phyloP scores from a whole-genome alignment of 92 coral and sea anemone genomes.

The Muricea muricata region DNA sequence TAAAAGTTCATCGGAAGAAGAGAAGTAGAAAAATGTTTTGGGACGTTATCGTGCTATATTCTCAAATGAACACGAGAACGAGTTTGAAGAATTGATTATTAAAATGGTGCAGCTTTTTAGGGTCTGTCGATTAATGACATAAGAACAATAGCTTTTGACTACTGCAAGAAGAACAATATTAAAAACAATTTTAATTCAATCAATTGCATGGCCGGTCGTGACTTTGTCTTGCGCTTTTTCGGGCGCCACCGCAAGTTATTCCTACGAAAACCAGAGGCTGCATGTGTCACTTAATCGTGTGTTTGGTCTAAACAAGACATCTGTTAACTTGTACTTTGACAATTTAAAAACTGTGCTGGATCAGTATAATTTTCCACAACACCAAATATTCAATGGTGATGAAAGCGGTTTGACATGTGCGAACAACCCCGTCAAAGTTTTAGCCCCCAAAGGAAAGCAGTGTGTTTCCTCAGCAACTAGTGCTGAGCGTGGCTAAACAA shows the following conservation, averaged over 20 bases:
- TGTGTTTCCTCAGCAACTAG: not conserved
- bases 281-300: not conserved
- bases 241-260: not conserved
- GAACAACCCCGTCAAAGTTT: too few species aligned
- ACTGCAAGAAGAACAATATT: not conserved
- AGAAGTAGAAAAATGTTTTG: not conserved
- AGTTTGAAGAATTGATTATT: not conserved
- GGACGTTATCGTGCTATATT: not conserved
- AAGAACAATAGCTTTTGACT: not conserved
- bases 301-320: not conserved
- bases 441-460: too few species aligned
- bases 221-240: conserved; percentile 4
- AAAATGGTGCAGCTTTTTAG: not conserved
- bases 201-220: conserved; percentile 12
- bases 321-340: not conserved
- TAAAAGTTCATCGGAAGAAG: not conserved
- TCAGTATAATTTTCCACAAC: too few species aligned
- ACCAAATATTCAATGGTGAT: too few species aligned
- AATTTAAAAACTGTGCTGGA: too few species aligned
- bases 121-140: conserved; percentile 1
- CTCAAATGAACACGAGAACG: not conserved
- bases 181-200: not conserved
- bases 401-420: too few species aligned
- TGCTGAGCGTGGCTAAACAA: conserved; percentile 29
- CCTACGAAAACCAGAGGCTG: conserved; percentile 15